Conservation (phyloP, 2,797 vertebrate genomes). For the Enteromius unitaeniatus region DNA sequence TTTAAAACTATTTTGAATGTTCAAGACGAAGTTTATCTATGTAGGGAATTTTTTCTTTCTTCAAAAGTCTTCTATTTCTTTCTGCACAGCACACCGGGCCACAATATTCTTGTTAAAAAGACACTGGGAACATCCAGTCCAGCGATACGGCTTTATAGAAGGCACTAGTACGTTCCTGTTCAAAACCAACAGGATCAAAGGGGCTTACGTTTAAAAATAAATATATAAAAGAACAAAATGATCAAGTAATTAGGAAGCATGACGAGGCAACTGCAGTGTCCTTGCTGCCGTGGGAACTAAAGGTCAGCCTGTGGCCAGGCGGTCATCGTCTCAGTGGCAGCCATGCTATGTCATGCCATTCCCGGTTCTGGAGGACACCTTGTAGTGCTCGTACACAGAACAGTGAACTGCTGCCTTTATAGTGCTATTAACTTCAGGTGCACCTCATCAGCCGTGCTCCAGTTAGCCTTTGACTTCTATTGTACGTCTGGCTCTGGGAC, state of each 20-base stretch:
- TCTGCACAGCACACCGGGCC: background rate
- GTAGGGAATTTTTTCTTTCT: background rate
- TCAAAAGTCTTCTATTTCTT: background rate
- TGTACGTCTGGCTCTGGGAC: slow-evolving; percentile 12
- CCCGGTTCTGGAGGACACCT: slow-evolving; percentile 4
- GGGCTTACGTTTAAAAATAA: slow-evolving; percentile 1
- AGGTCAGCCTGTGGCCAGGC: slow-evolving; percentile 20
- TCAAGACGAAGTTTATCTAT: background rate
- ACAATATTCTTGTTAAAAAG: background rate
- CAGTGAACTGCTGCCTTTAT: slow-evolving; percentile 27
- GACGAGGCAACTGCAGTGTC: background rate
- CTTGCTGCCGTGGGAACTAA: slow-evolving; percentile 12
- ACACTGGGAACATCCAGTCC: background rate
- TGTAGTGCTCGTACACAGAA: background rate
- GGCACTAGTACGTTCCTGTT: background rate
- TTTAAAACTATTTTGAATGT: background rate
- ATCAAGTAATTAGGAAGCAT: slow-evolving; percentile 2
- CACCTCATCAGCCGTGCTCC: slow-evolving; percentile 34
- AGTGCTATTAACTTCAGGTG: slow-evolving; percentile 41
- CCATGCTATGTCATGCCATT: slow-evolving; percentile 6
- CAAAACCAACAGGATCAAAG: background rate
- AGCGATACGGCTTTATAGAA: background rate
- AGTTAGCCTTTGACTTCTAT: slow-evolving; percentile 25
- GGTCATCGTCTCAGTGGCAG: slow-evolving; percentile 16
- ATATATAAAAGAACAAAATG: background rate